phyloP scores from a whole-genome alignment of 1,140 invertebrate genomes.

The Zophobas morio region DNA sequence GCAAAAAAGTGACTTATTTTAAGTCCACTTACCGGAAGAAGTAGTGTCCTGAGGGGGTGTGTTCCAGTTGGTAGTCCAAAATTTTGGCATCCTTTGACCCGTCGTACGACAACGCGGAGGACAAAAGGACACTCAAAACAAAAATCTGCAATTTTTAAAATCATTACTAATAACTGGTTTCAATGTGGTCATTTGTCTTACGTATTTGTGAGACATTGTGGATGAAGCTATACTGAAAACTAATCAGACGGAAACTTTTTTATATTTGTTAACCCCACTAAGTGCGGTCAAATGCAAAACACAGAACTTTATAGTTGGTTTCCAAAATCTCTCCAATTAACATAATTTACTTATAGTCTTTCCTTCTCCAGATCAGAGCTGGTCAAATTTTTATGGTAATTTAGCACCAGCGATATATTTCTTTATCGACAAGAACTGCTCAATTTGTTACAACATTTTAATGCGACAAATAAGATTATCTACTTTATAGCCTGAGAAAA shows the following conservation, averaged over 20 bases:
- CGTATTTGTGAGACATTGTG: slow-evolving; percentile 22
- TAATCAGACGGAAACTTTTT: slow-evolving; percentile 7
- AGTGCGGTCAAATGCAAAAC: neutral
- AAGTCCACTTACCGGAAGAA: slow-evolving; percentile 8
- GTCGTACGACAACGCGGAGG: neutral
- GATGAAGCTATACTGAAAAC: neutral
- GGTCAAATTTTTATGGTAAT: slow-evolving; percentile 32
- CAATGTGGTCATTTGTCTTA: neutral
- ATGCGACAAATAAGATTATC: neutral
- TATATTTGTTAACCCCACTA: slow-evolving; percentile 39
- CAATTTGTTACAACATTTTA: too few species aligned
- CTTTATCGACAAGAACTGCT: neutral
- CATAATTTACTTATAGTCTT: slow-evolving; percentile 22
- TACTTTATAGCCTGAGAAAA: neutral
- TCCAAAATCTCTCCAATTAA: slow-evolving; percentile 42
- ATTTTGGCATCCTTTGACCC: slow-evolving; percentile 8
- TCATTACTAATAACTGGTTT: too few species aligned
- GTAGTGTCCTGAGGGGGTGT: slow-evolving; percentile 4
- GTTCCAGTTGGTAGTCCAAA: slow-evolving; percentile 22
- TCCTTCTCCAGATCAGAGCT: slow-evolving; percentile 3
- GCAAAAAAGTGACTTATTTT: neutral
- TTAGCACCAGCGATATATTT: slow-evolving; percentile 19
- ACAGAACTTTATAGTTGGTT: neutral
- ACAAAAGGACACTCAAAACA: neutral
- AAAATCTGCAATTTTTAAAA: slow-evolving; percentile 10